Percentiles rank a stretch among this genome's conserved stretches.
phyloP scores from a whole-genome alignment of 92 coral and sea anemone species.

The Pocillopora meandrina region DNA sequence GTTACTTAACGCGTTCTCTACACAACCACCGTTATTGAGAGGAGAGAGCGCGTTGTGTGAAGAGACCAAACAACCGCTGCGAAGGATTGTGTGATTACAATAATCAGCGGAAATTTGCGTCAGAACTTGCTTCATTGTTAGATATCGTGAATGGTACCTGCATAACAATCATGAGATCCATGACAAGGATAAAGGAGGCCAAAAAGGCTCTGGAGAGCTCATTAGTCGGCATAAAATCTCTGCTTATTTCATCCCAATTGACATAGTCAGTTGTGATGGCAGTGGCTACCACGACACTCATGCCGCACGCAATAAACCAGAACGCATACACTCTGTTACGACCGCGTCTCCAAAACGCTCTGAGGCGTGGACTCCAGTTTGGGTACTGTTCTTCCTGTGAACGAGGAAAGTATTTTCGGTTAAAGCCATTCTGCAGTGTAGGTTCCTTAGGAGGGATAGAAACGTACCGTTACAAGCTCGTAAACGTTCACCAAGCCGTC shows the following conservation, averaged over 20 bases:
- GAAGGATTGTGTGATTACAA: too few species aligned
- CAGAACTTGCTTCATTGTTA: background rate
- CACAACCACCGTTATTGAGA: too few species aligned
- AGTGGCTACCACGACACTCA: slow-evolving; percentile 75
- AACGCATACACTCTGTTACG: slow-evolving; percentile 83
- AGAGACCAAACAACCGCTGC: too few species aligned
- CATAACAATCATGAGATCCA: slow-evolving; percentile 86
- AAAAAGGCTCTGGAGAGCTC: slow-evolving; percentile 81
- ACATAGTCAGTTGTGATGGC: slow-evolving; percentile 74
- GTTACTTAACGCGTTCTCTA: too few species aligned
- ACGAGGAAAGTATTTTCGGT: background rate
- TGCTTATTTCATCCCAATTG: slow-evolving; percentile 86
- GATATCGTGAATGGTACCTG: slow-evolving; percentile 56
- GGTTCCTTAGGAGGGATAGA: too few species aligned
- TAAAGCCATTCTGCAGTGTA: background rate
- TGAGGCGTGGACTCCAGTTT: slow-evolving; percentile 72
- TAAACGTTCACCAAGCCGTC: too few species aligned
- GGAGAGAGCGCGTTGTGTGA: too few species aligned
- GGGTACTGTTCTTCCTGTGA: slow-evolving; percentile 77
- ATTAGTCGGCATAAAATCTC: slow-evolving; percentile 82
- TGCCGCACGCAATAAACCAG: slow-evolving; percentile 67
- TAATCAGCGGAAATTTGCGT: too few species aligned
- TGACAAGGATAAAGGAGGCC: slow-evolving; percentile 84
- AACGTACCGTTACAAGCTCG: too few species aligned
- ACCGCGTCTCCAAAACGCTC: slow-evolving; percentile 80